Base-by-base conservation (phyloP, 1,140 invertebrate genomes). In the Pseudachorutes palmiensis region DNA sequence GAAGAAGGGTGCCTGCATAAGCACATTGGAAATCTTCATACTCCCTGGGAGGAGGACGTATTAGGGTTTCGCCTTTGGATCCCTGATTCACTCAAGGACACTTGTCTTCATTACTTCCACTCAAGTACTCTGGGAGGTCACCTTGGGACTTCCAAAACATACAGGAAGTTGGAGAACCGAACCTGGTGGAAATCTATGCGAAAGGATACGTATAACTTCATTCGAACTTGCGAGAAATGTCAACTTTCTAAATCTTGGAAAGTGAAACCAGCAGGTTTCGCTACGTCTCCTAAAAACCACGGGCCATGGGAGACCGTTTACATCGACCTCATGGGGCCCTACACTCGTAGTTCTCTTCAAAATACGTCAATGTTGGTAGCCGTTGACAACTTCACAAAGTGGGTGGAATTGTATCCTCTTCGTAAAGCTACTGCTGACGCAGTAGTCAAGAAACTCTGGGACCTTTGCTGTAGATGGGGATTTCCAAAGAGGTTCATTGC, bases 281-380 rank as follows among this genome's bases (percentile, higher is more conserved):
- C 36, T 28, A 31, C 16, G 1, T 2, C 5, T 51, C 9, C 63
- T 12, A 28, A 28, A 3, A 1, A 28, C 12, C 9, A 41, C 1
- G 63, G 48, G 22, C 71, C 67, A 29, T 75, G 74, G 74, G 67
- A 74, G 24, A 61, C 31, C 12, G 28, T 75, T 1, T 55, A 69
- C 1, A n/a, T 69, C 14, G 73, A 75, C 51, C 36, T 74, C 12
- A 73, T 75, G 60, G 74, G 73, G 1, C 70, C 72, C 31, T 75
- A 72, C 58, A 66, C 71, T 26, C 30, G 55, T 29, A 64, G 55
- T 2, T 0, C 19, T 2, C 64, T 49, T 62, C 67, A 72, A 30
- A 67, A 62, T 26, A 16, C 22, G 29, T 71, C 51, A 32, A 33
- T 74, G 2, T 32, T 75, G 1, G 73, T 74, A 22, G 55, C 68